Evolutionary conservation across 2,888 invertebrate species (phyloP).

Genomic region (Rotaria sp.): DNA sequence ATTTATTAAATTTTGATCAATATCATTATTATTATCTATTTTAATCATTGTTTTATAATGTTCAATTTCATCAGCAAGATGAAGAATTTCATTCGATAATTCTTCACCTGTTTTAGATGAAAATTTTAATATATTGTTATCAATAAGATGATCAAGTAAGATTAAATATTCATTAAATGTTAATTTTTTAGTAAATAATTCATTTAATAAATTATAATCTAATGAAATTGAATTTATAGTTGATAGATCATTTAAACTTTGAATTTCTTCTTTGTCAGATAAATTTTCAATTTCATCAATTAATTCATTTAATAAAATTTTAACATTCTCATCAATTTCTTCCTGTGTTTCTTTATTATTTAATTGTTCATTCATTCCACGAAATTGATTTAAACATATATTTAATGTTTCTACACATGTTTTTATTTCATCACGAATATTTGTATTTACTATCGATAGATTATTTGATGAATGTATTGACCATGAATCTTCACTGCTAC

Average conservation of each 20-base stretch:
- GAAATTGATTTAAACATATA: conserved; percentile 24
- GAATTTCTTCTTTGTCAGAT: not conserved
- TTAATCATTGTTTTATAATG: not conserved
- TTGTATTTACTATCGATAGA: not conserved
- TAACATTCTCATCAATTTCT: not conserved
- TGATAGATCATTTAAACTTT: not conserved
- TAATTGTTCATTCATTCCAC: not conserved
- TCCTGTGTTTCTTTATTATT: not conserved
- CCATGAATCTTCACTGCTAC: not conserved
- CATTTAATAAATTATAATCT: conserved; percentile 11
- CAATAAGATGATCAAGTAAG: not conserved
- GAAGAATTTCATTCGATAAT: not conserved
- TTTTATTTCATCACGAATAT: not conserved
- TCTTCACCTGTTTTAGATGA: conserved; percentile 1
- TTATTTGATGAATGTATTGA: not conserved
- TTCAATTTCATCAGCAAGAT: conserved; percentile 23
- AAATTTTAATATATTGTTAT: not conserved
- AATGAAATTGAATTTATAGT: not conserved
- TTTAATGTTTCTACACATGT: conserved; percentile 24
- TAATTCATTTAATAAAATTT: not conserved
- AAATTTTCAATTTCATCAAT: not conserved
- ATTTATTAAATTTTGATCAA: not conserved
- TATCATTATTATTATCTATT: not conserved
- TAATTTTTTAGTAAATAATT: not conserved
- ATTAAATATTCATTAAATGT: conserved; percentile 8